phyloP scores from a whole-genome alignment of 2,113 vertebrate genomes.

The Rhineura floridana region DNA sequence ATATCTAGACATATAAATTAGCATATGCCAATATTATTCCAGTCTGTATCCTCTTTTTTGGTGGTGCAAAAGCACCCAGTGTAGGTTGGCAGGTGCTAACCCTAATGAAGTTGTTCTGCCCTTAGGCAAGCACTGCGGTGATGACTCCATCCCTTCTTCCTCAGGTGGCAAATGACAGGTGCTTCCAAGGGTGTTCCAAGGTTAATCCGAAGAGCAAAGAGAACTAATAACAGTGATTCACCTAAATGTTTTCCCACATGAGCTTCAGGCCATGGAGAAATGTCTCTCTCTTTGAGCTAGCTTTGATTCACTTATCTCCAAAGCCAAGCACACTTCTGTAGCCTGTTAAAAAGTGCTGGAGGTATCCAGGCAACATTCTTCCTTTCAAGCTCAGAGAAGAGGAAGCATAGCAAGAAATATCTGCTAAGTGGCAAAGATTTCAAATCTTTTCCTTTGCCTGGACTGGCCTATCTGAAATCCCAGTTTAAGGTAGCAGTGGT shows the following conservation, averaged over 20 bases:
- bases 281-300: conserved; percentile 16
- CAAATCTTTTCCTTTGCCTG: not conserved
- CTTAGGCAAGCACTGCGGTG: not conserved
- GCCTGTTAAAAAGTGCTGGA: conserved; percentile 27
- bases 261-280: not conserved
- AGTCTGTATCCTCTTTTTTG: not conserved
- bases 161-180: no score
- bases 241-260: not conserved
- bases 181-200: not conserved
- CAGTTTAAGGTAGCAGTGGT: not conserved
- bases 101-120: not conserved
- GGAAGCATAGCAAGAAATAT: not conserved
- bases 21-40: not conserved
- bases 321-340: conserved; percentile 32
- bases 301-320: conserved; percentile 31
- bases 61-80: no score
- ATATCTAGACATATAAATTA: no score
- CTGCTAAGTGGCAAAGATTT: not conserved
- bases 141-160: not conserved
- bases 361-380: conserved; percentile 48
- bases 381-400: conserved; percentile 19
- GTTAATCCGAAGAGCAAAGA: not conserved
- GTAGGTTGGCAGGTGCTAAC: not conserved
- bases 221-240: not conserved
- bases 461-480: not conserved